Evolutionary conservation across 2,888 invertebrate genomes (phyloP), one percentile per base, ranked within the genome.

Genomic region (Drosophila setosimentum): DNA sequence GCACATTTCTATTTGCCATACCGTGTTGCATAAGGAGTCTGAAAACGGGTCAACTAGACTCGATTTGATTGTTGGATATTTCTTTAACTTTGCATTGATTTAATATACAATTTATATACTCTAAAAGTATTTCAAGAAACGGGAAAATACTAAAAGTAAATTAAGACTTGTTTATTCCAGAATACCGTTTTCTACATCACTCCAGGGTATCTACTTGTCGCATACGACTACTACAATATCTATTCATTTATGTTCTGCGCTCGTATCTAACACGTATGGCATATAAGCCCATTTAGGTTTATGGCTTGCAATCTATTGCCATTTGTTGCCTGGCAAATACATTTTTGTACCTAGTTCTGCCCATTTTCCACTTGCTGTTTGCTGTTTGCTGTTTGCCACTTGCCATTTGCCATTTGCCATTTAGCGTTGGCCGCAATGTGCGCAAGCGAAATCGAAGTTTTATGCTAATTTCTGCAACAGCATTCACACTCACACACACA

Each of bases 281-380:
- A 55, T 64, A 62, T 81, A 81, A 75, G 68, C 67, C 73, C 68
- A 62, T 33, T 67, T 68, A 66, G 69, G 65, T 70, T 89, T 89
- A 88, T 88, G 81, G 88, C 60, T 72, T 68, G 76, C 83, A 82
- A 89, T 84, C 89, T 80, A 89, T 89, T 80, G 88, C 86, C 87
- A 83, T 80, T 87, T 73, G 85, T 72, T 64, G 80, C 72, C 67
- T 76, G 73, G 70, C 80, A 88, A 83, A 88, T 87, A 76, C 73
- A 74, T 73, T 79, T 74, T 78, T 67, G 61, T 64, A 65, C 58
- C 68, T 73, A 64, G 62, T 58, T 71, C 48, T 32, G 58, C 60
- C 68, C 59, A 55, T 37, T 73, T 61, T 57, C 45, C 69, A 32
- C 35, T 59, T 66, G 66, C 37, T 24, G 24, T 21, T 42, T 42